Base-by-base conservation (phyloP, 2,888 invertebrate genomes). In the Dendrolimus houi region DNA sequence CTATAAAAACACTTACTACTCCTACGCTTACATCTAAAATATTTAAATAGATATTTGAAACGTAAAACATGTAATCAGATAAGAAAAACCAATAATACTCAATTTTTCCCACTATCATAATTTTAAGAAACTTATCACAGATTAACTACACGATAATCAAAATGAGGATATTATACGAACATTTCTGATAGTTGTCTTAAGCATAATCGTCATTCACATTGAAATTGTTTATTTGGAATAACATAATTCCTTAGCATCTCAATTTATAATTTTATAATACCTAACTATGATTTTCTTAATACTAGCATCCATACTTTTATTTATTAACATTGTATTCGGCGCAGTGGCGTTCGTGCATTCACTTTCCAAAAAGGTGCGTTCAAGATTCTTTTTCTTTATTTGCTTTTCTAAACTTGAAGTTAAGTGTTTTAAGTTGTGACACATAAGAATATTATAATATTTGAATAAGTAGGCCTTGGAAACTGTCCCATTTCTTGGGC, bases 261-360 rank as follows among this genome's bases (percentile, higher is more conserved):
- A 29, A 29, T 29, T 29, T 29, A 29, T 29, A 3, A 3, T 29
- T 29, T 6, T 29, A 6, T 29, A 29, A 29, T 29, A 29, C 0
- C 29, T 29, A 29, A 29, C 29, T 6, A 47, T 47, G 9, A 58
- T 67, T 2, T 75, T 75, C 64, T 17, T 72, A 8, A 73, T 79
- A 53, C 58, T 80, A 12, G 74, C 75, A 8, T 9, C 57, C 52
- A 56, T 70, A 10, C 42, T 75, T 55, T 59, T 79, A 3, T 6
- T 65, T 7, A n/a, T 75, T 10, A 81, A 83, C 60, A 6, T 70
- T 6, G 1, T 75, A 47, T 81, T 81, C 62, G 60, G 81, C n/a
- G 8, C 64, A 54, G 63, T 66, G 54, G 67, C 80, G 2, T 53
- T 82, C 7, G 9, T 72, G 17, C 74, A 75, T 52, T 74, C 80